Evolutionary conservation across 2,797 vertebrate species (phyloP).

Genomic region (Columba guinea): DNA sequence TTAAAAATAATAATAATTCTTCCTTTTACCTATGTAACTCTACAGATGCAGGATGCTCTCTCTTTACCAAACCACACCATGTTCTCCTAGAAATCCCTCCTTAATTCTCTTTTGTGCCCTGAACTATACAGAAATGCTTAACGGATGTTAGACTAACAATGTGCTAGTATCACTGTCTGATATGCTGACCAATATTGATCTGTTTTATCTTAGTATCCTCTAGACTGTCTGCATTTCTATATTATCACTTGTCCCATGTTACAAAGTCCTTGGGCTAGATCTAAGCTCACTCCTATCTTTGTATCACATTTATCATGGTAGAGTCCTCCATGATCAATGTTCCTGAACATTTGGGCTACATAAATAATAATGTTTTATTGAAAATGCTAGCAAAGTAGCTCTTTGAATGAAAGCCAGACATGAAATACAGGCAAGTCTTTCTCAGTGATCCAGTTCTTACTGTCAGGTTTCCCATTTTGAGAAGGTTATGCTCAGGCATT

Average conservation of each 20-base stretch:
- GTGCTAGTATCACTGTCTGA: neutral
- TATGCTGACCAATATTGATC: neutral
- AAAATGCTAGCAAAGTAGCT: neutral
- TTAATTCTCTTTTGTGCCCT: neutral
- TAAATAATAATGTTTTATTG: neutral
- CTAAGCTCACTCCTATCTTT: neutral
- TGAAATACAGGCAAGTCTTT: neutral
- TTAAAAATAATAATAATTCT: neutral
- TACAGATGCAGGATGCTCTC: fast-evolving
- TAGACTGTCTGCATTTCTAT: neutral
- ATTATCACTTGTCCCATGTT: neutral
- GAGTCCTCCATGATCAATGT: neutral
- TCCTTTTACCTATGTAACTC: neutral
- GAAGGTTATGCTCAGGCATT: neutral
- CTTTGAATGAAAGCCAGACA: neutral
- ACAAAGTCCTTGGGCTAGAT: neutral
- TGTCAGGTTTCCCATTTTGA: neutral
- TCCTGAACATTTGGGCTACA: neutral
- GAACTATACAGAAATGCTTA: neutral
- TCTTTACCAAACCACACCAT: neutral
- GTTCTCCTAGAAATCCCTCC: neutral
- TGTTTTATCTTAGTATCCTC: neutral
- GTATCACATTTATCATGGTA: neutral
- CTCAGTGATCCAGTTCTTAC: neutral
- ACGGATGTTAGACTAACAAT: neutral